Conservation (phyloP, 2,797 vertebrate species). For the Pristis pectinata region DNA sequence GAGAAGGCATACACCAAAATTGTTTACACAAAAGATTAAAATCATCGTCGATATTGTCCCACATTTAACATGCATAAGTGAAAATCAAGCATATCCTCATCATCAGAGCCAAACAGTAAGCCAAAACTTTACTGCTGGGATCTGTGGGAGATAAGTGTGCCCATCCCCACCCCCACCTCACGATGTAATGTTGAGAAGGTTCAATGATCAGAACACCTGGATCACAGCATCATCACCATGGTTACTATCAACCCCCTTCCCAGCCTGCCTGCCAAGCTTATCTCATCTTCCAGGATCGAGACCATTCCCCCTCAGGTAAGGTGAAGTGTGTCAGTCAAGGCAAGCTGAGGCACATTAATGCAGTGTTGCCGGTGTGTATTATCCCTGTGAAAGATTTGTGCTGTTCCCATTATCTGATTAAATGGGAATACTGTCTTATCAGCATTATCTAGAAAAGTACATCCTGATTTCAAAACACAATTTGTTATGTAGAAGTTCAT, state of each 20-base stretch:
- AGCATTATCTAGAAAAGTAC: not conserved
- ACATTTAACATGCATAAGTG: constrained; percentile 36
- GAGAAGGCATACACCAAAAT: constrained; percentile 11
- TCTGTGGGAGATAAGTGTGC: constrained; percentile 13
- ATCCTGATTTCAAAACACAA: constrained; percentile 24
- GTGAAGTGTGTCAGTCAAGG: constrained; percentile 8
- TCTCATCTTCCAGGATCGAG: constrained; percentile 53
- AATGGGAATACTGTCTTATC: constrained; percentile 8
- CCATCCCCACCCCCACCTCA: not conserved
- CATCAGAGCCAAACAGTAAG: not conserved
- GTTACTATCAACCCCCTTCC: constrained; percentile 51
- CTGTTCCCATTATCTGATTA: constrained; percentile 2
- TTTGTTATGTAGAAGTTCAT: not conserved
- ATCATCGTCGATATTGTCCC: constrained; percentile 26
- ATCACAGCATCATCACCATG: constrained; percentile 58
- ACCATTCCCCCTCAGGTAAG: constrained; percentile 46
- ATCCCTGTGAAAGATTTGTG: constrained; percentile 22
- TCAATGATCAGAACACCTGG: constrained; percentile 43
- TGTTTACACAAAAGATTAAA: constrained; percentile 33
- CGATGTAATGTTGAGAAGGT: constrained; percentile 26
- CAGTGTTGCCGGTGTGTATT: constrained; percentile 1
- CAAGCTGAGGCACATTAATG: constrained; percentile 20
- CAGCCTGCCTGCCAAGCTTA: constrained; percentile 51
- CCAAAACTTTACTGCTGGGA: not conserved
- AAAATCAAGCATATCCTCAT: constrained; percentile 9